Percentiles rank a stretch among this genome's conserved stretches.
Evolutionary conservation across 2,888 invertebrate genomes (phyloP).

Genomic region (Eulithis prunata): DNA sequence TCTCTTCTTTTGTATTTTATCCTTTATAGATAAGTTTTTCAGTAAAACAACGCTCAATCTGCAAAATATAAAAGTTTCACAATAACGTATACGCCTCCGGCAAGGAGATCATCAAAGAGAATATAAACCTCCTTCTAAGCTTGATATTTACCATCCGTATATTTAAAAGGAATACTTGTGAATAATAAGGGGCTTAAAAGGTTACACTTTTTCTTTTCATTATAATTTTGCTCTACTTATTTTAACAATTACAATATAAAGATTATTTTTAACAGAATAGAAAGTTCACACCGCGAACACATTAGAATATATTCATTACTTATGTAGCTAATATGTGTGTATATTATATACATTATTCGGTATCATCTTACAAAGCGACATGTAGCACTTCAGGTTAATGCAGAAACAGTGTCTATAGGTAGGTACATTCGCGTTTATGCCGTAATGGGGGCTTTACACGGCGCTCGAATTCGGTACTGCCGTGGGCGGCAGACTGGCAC

Average conservation of each 20-base stretch:
- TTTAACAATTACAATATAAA: neutral
- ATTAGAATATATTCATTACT: neutral
- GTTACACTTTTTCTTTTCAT: constrained; percentile 1
- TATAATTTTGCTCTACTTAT: neutral
- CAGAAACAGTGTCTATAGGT: constrained; percentile 77
- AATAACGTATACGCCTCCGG: constrained; percentile 80
- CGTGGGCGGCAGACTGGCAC: constrained; percentile 76
- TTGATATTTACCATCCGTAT: constrained; percentile 61
- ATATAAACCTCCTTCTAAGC: constrained; percentile 65
- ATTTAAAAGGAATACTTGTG: constrained; percentile 51
- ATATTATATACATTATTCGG: constrained; percentile 35
- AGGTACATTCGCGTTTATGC: constrained; percentile 64
- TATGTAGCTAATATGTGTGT: constrained; percentile 18
- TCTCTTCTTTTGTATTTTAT: constrained; percentile 82
- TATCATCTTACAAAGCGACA: constrained; percentile 53
- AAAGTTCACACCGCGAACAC: neutral
- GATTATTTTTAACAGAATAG: neutral
- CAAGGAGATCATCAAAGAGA: constrained; percentile 68
- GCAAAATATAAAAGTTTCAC: constrained; percentile 82
- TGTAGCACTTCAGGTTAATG: constrained; percentile 75
- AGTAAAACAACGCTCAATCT: constrained; percentile 80
- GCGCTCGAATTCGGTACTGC: constrained; percentile 75
- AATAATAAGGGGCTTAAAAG: constrained; percentile 50
- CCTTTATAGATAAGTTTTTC: constrained; percentile 78
- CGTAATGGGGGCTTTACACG: constrained; percentile 74